These are phyloP conservation scores for Chrysogorgia sp. DNA, from an alignment of 92 coral and sea anemone genomes.

Conservation along the genomic window DNA sequence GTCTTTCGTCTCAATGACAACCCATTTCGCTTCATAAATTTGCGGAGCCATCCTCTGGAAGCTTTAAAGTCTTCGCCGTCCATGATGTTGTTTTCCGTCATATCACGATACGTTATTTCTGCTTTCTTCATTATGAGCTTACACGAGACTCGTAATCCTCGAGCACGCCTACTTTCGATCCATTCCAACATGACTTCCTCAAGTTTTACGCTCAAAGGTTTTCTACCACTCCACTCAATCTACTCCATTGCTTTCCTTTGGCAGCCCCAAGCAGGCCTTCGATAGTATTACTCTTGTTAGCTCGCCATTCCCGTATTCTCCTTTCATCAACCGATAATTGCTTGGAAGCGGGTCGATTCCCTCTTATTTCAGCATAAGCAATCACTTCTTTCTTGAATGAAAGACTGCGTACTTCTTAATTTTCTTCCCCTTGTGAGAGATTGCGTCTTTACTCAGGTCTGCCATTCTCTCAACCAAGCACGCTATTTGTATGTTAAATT, in stretches of 20 bases:
- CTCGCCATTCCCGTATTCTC: conserved; percentile 31
- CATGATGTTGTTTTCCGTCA: conserved; percentile 44
- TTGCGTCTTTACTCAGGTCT: conserved; percentile 31
- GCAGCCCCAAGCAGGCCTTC: conserved; percentile 20
- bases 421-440: conserved; percentile 30
- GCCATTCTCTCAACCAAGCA: conserved; percentile 1
- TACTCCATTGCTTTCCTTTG: conserved; percentile 25
- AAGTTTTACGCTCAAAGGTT: conserved; percentile 51
- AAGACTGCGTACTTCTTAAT: conserved; percentile 28
- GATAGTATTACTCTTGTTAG: conserved; percentile 26
- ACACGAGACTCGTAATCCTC: conserved; percentile 47
- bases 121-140: too few relatives aligned
- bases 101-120: conserved; percentile 41
- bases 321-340: conserved; percentile 61
- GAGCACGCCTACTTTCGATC: conserved; percentile 55
- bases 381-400: conserved; percentile 67
- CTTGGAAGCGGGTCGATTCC: conserved; percentile 70
- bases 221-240: conserved; percentile 60
- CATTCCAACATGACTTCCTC: conserved; percentile 59
- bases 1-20: conserved; percentile 46
- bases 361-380: conserved; percentile 63
- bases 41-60: conserved; percentile 46
- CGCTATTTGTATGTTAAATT: too few relatives aligned
- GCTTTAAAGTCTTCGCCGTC: conserved; percentile 36
- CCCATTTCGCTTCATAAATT: conserved; percentile 44